Evolutionary conservation across 2,113 vertebrate genomes (phyloP).

Genomic region (Hyaena hyaena): DNA sequence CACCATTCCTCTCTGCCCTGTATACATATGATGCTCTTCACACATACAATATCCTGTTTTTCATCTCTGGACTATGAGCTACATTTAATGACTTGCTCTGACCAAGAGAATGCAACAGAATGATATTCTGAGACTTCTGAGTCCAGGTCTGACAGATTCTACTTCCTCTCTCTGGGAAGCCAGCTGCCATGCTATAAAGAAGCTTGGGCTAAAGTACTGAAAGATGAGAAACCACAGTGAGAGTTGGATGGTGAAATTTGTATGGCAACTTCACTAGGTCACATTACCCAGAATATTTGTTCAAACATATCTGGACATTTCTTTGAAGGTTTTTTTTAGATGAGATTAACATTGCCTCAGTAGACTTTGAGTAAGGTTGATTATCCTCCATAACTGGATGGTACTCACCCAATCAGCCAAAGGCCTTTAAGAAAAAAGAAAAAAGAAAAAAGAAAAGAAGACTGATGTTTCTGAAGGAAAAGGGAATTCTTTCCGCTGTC

Average conservation of each 20-base stretch:
- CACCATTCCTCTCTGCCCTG: not conserved
- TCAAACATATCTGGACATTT: not conserved
- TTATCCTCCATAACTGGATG: not conserved
- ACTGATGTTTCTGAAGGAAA: not conserved
- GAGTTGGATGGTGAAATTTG: not conserved
- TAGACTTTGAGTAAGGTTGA: not conserved
- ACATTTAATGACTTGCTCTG: not conserved
- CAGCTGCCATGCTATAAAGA: not conserved
- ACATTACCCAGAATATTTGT: not conserved
- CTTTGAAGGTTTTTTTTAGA: not conserved
- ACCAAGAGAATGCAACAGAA: not conserved
- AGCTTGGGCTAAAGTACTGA: not conserved
- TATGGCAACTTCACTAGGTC: not conserved
- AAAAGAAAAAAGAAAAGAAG: not conserved
- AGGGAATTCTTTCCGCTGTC: not conserved
- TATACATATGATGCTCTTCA: not conserved
- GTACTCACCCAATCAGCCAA: not conserved
- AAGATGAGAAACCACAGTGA: not conserved
- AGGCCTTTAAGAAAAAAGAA: not conserved
- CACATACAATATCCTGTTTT: not conserved
- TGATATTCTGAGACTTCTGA: not conserved
- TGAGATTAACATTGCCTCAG: not conserved
- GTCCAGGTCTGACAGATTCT: not conserved
- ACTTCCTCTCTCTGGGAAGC: not conserved
- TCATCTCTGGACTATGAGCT: not conserved